Evolutionary conservation across 2,888 invertebrate species (phyloP), one percentile per base, ranked within the genome.

Genomic region (Oeneis ivallda): DNA sequence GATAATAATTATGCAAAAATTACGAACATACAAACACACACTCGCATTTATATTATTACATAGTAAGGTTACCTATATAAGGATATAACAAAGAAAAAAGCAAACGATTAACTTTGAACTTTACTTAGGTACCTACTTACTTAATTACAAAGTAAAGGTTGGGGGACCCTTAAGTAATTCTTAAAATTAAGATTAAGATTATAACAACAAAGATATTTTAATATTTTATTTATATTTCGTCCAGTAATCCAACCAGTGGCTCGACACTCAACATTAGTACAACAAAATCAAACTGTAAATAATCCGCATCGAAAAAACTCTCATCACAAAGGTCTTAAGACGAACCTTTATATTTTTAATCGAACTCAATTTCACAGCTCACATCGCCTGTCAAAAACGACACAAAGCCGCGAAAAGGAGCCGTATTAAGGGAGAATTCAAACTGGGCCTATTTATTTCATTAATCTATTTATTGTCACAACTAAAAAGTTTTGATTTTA

Each of bases 381-480:
- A 82, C 86, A 89, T 84, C 84, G 87, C 89, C 88, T 90, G 92
- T 92, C 92, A 92, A 82, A 84, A 68, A 74, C 85, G 92, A 91
- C 92, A 85, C 79, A 90, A 91, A 92, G 91, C 92, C 82, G 83
- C 84, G 84, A 89, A 89, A 85, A 82, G 86, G 79, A 85, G 82
- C 82, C 83, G 85, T 79, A 87, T 89, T 89, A 87, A 85, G 80
- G 79, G 80, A 81, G 83, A 85, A 83, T 81, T 83, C 85, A 81
- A 85, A 87, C 89, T 86, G 86, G 84, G 83, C 86, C 90, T 90
- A 90, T 92, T 91, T 91, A 90, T 91, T 89, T 84, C 84, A 86
- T 86, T 89, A 90, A 90, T 90, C 89, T 90, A 90, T 90, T 90
- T 92, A 90, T 91, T 91, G 90, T 89, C 82, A 88, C 82, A 61